phyloP scores from a whole-genome alignment of 37 sponge, comb jelly and placozoan species.

The Cladorhizidae sp. region DNA sequence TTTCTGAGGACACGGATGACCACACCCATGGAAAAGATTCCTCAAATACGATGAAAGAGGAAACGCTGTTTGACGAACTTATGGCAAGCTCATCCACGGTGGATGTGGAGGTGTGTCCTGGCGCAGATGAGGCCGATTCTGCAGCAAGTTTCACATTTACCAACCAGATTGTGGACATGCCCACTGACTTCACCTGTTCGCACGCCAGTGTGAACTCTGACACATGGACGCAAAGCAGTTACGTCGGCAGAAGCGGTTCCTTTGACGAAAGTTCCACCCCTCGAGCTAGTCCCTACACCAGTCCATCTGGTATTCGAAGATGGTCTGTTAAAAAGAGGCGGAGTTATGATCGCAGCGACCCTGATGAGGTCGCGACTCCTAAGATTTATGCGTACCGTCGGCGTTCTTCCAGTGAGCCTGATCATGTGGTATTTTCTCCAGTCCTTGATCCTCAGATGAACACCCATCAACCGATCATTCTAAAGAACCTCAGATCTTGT shows the following conservation, averaged over 20 bases:
- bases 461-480: no score
- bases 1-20: not conserved
- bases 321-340: not conserved
- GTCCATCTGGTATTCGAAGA: not conserved
- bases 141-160: no score
- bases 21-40: not conserved
- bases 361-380: conserved; percentile 12
- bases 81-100: conserved; percentile 20
- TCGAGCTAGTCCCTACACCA: conserved; percentile 6
- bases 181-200: no score
- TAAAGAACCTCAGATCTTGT: no score
- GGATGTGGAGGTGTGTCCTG: not conserved
- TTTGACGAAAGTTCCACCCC: conserved; percentile 8
- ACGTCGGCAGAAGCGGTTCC: no score
- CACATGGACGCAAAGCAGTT: no score
- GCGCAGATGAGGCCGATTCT: no score
- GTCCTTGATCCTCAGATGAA: not conserved
- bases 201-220: no score
- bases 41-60: not conserved
- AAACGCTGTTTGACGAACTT: conserved; percentile 24
- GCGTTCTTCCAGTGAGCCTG: not conserved
- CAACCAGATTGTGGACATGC: no score
- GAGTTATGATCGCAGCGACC: not conserved
- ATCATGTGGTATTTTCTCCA: not conserved
- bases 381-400: not conserved